Percentiles rank a stretch among this genome's conserved stretches.
Evolutionary conservation across 2,888 invertebrate genomes (phyloP).

Genomic region (Protula sp.): DNA sequence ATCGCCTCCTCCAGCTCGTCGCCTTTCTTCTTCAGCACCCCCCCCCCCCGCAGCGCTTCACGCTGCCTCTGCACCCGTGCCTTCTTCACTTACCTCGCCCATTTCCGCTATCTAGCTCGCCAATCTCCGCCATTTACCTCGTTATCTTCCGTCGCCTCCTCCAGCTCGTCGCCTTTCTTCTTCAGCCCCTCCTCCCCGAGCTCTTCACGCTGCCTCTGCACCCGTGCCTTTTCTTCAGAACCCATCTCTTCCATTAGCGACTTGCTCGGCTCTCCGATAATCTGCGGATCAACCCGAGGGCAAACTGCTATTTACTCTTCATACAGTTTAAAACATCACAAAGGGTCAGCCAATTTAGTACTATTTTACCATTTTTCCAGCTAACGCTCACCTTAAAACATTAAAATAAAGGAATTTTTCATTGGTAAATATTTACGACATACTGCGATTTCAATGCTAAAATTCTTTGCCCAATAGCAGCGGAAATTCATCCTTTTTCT

Average conservation of each 20-base stretch:
- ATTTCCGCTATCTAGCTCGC: too few species aligned
- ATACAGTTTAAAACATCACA: too few species aligned
- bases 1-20: slow-evolving; percentile 61
- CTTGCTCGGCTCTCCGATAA: slow-evolving; percentile 62
- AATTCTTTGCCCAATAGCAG: too few species aligned
- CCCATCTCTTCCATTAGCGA: slow-evolving; percentile 65
- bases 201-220: slow-evolving; percentile 63
- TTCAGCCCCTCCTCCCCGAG: slow-evolving; percentile 69
- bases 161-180: slow-evolving; percentile 61
- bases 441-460: too few species aligned
- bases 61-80: slow-evolving; percentile 67
- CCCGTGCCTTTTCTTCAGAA: slow-evolving; percentile 67
- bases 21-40: slow-evolving; percentile 65
- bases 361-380: background rate
- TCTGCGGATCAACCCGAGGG: too few species aligned
- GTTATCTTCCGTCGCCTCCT: slow-evolving; percentile 69
- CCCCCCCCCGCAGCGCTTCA: slow-evolving; percentile 62
- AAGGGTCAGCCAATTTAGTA: background rate
- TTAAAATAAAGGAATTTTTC: too few species aligned
- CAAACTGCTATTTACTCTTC: background rate
- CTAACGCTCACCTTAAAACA: too few species aligned
- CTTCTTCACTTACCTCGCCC: too few species aligned
- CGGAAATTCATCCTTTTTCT: too few species aligned
- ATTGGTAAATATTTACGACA: too few species aligned
- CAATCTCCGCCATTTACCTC: too few species aligned